These are phyloP conservation scores for Steinernema hermaphroditum DNA, from an alignment of 2,888 invertebrate genomes.

Conservation along the genomic window DNA sequence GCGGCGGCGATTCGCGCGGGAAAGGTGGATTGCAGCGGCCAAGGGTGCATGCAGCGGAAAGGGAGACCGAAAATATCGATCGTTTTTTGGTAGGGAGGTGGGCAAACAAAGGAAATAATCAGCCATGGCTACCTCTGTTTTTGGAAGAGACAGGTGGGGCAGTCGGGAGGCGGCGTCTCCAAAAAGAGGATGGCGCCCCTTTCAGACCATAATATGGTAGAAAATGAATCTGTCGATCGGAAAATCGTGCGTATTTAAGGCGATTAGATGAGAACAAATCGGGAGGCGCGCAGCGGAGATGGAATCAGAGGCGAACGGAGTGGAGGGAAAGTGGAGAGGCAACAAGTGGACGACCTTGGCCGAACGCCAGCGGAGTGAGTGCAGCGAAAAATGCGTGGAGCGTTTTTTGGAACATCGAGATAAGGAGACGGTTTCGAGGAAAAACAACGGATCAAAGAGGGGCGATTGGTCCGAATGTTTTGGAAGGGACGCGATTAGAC, in stretches of 20 bases:
- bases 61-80: background rate
- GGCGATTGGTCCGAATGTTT: too few relatives aligned
- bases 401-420: conserved; percentile 28
- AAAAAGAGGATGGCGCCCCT: too few relatives aligned
- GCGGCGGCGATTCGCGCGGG: conserved; percentile 20
- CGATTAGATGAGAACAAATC: conserved; percentile 18
- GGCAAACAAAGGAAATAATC: background rate
- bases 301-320: conserved; percentile 15
- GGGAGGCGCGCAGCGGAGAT: background rate
- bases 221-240: too few relatives aligned
- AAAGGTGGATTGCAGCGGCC: background rate
- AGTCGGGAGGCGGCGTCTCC: too few relatives aligned
- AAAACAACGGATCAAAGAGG: too few relatives aligned
- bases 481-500: too few relatives aligned
- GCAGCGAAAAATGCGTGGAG: background rate
- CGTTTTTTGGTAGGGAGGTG: background rate
- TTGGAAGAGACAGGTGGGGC: too few relatives aligned
- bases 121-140: too few relatives aligned
- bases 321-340: conserved; percentile 1
- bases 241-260: background rate
- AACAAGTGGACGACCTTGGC: conserved; percentile 14
- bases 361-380: background rate
- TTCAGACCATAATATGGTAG: too few relatives aligned
- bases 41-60: background rate
- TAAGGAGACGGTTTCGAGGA: conserved; percentile 1